Evolutionary conservation across 2,113 vertebrate genomes (phyloP), one percentile per base, ranked within the genome.

Genomic region (Pogona vitticeps): DNA sequence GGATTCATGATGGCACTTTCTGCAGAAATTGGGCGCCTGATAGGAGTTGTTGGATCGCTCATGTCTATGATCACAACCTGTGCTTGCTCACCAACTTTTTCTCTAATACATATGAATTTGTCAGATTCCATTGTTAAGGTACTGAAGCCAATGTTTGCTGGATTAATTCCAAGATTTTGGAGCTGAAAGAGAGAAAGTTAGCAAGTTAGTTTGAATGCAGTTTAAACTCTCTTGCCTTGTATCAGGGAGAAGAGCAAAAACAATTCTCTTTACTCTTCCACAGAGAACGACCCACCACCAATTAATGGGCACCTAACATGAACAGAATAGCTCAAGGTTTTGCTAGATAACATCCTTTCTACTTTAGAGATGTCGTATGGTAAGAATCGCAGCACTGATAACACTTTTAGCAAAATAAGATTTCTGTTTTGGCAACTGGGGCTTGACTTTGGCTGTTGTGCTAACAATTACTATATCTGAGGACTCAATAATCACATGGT

Each of bases 1-100:
- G 98, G 98, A 91, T 98, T 98, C 98, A 98, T 98, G 91, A 98
- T 98, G 94, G 98, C 98, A 59, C 98, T 98, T 95, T 98, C 98
- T 0, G 98, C 98, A 77, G 98, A 98, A 94, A 98, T 97, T 0
- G 98, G 98, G n/a, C 97, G 96, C 78, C 98, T 96, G 91, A 98
- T 97, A 0, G 97, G 97, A 36, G 97, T 97, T 23, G 96, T 96
- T 83, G 97, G 97, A 91, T 99, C 97, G 0, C 95, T 97, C 97
- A 98, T 92, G 92, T 98, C 98, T 90, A 98, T 96, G 56, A 98
- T 98, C 83, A 98, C 97, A 78, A 98, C 97, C 91, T 98, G 98
- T 12, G 97, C 97, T 95, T 98, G 98, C 80, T 98, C 98, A 1
- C 98, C 98, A 71, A 98, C 97, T 89, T 98, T 98, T 95, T 99